phyloP scores from a whole-genome alignment of 2,888 invertebrate species.

The Andrena hattorfiana region DNA sequence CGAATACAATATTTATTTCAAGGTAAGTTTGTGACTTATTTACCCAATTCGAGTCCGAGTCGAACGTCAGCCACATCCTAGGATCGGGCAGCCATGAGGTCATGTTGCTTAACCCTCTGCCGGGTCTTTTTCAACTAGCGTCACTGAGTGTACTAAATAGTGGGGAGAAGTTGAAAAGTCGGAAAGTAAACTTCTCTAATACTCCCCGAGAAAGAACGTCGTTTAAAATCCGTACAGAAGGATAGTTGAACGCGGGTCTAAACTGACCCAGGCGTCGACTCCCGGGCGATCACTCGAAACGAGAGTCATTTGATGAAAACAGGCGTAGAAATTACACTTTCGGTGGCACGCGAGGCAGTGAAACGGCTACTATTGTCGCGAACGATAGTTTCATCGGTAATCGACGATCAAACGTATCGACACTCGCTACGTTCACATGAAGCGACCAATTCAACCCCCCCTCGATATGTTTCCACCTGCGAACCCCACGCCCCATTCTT shows the following conservation, averaged over 20 bases:
- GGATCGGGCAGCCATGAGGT: slow-evolving; percentile 77
- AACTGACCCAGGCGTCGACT: no score
- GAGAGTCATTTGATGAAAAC: slow-evolving; percentile 2
- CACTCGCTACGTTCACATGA: slow-evolving; percentile 38
- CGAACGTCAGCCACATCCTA: slow-evolving; percentile 76
- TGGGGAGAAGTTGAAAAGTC: no score
- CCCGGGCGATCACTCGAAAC: not conserved
- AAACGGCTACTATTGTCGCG: slow-evolving; percentile 13
- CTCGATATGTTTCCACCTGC: not conserved
- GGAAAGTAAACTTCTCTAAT: no score
- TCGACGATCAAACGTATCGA: slow-evolving; percentile 1
- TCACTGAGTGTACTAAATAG: no score
- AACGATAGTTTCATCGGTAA: slow-evolving; percentile 17
- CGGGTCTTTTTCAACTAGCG: no score
- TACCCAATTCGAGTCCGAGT: slow-evolving; percentile 73
- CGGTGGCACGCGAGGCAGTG: not conserved
- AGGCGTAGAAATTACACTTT: not conserved
- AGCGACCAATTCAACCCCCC: slow-evolving; percentile 24
- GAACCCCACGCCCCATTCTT: slow-evolving; percentile 12
- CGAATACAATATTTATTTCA: no score
- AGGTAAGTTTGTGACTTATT: slow-evolving; percentile 43
- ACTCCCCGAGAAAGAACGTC: no score
- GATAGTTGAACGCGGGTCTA: no score
- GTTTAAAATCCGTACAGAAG: no score
- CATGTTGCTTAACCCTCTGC: slow-evolving; percentile 60